Conservation (phyloP, 2,113 vertebrate genomes). For the Pleuronectes platessa region DNA sequence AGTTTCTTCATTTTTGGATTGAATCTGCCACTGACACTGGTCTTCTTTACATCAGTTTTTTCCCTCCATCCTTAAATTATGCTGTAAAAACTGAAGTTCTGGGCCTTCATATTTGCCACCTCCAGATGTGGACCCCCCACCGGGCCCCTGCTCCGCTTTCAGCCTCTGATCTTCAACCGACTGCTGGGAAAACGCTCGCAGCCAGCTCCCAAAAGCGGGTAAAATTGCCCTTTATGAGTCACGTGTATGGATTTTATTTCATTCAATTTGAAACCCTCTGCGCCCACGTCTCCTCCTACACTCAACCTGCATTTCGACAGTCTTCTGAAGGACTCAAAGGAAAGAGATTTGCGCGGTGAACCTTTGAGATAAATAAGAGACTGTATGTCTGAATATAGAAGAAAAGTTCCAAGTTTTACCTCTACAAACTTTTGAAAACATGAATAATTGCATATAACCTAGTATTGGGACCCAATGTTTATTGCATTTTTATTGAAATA, state of each 20-base stretch:
- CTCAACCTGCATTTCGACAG: constrained; percentile 22
- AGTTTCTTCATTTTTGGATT: too few species aligned
- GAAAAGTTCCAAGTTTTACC: background rate
- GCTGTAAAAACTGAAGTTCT: constrained; percentile 17
- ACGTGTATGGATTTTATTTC: constrained; percentile 37
- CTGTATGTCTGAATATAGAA: background rate
- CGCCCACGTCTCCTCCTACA: constrained; percentile 28
- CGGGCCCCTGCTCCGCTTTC: constrained; percentile 35
- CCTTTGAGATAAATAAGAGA: background rate
- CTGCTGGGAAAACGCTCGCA: constrained; percentile 58
- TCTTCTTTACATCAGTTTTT: constrained; percentile 18
- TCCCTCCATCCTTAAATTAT: constrained; percentile 38
- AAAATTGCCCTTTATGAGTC: constrained; percentile 67
- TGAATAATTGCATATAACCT: too few species aligned
- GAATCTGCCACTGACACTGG: constrained; percentile 2
- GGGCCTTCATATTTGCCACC: constrained; percentile 28
- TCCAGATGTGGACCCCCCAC: constrained; percentile 59
- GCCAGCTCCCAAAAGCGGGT: constrained; percentile 56
- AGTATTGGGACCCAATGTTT: too few species aligned
- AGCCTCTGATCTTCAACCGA: constrained; percentile 50
- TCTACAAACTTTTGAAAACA: too few species aligned
- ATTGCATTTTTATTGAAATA: too few species aligned
- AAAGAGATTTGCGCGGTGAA: background rate
- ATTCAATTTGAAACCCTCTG: constrained; percentile 47
- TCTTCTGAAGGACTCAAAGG: constrained; percentile 1